Evolutionary conservation across 2,113 vertebrate species (phyloP).

Genomic region (Dolichotis patagonum): DNA sequence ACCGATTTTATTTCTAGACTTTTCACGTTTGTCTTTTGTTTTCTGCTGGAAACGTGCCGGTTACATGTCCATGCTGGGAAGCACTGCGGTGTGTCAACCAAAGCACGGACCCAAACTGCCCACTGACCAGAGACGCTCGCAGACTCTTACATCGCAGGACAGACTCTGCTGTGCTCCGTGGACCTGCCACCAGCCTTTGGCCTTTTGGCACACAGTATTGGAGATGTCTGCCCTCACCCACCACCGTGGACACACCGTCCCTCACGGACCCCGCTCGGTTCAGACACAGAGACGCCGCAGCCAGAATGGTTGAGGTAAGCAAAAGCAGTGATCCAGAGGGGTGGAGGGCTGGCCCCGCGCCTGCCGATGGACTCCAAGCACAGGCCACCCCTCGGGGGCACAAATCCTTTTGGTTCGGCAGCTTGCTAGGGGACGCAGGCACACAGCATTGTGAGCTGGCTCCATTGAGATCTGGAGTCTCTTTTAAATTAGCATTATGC

Average conservation of each 20-base stretch:
- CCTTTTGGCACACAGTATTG: conserved; percentile 83
- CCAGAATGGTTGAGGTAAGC: conserved; percentile 90
- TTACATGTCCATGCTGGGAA: conserved; percentile 89
- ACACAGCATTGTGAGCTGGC: conserved; percentile 84
- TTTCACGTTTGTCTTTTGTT: conserved; percentile 83
- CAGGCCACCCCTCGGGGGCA: conserved; percentile 38
- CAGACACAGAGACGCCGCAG: conserved; percentile 82
- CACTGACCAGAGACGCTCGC: conserved; percentile 82
- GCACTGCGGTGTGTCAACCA: neutral
- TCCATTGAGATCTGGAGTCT: conserved; percentile 83
- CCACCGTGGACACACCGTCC: conserved; percentile 76
- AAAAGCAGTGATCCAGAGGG: conserved; percentile 87
- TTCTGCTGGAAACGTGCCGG: conserved; percentile 88
- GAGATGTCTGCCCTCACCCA: conserved; percentile 78
- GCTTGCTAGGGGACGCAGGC: conserved; percentile 85
- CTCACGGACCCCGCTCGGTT: neutral
- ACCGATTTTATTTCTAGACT: conserved; percentile 91
- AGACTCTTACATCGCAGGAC: conserved; percentile 81
- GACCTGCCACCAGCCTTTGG: conserved; percentile 87
- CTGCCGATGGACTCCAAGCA: conserved; percentile 79
- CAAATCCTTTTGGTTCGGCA: conserved; percentile 88
- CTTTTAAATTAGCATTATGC: conserved; percentile 83
- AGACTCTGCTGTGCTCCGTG: conserved; percentile 84
- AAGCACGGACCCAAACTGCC: conserved; percentile 84
- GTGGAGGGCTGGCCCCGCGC: conserved; percentile 81